Evolutionary conservation across 1,140 invertebrate species (phyloP).

Genomic region (Drosophila nikananu): DNA sequence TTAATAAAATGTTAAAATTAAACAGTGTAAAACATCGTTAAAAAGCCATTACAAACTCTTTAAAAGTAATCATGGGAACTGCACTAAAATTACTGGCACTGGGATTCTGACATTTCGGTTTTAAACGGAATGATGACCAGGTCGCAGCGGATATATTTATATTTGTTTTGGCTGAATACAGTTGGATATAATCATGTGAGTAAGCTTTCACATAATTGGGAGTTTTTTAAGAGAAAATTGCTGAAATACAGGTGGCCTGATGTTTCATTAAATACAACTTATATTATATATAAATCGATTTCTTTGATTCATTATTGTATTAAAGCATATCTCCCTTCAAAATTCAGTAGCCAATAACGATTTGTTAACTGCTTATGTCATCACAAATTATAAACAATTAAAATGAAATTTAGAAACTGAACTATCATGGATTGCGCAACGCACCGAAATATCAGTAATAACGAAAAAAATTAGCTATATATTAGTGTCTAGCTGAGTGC

Average conservation of each 20-base stretch:
- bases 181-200: neutral
- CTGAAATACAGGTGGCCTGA: neutral
- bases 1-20: neutral
- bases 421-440: neutral
- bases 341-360: neutral
- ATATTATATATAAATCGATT: neutral
- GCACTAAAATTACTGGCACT: neutral
- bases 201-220: neutral
- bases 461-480: neutral
- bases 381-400: slow-evolving; percentile 1
- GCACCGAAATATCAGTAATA: neutral
- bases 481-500: too few relatives aligned
- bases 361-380: neutral
- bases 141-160: neutral
- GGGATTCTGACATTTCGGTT: neutral
- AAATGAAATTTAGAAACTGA: slow-evolving; percentile 1
- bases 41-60: neutral
- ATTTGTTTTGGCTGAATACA: neutral
- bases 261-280: neutral
- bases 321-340: neutral
- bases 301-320: neutral
- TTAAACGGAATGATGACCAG: neutral
- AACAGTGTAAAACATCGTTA: neutral
- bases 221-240: neutral
- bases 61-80: neutral